A percentile compares a stretch with the other conserved stretches of the same genome.
These are phyloP conservation scores for Aphelenchoides bicaudatus DNA, from an alignment of 2,888 invertebrate species.

Conservation along the genomic window DNA sequence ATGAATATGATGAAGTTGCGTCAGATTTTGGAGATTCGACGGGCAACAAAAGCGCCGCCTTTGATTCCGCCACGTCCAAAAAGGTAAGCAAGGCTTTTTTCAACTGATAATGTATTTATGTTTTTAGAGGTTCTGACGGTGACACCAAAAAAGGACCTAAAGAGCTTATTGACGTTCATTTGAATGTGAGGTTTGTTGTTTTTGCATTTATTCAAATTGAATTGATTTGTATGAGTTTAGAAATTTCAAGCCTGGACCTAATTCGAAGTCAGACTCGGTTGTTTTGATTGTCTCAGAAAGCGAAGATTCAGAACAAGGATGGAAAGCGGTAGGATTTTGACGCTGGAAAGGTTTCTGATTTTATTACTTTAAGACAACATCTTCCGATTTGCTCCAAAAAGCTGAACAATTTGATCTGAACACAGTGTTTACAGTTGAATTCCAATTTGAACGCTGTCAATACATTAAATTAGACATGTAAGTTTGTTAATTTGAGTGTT, in stretches of 20 bases:
- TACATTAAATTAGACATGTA: slow-evolving; percentile 40
- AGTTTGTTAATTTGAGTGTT: slow-evolving; percentile 8
- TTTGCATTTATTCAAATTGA: no score
- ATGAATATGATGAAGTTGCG: slow-evolving; percentile 52
- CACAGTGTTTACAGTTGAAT: slow-evolving; percentile 40
- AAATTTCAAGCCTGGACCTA: slow-evolving; percentile 17
- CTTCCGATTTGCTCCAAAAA: slow-evolving; percentile 30
- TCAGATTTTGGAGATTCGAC: slow-evolving; percentile 47
- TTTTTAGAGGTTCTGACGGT: slow-evolving; percentile 24
- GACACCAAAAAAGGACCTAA: slow-evolving; percentile 28
- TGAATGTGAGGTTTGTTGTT: slow-evolving; percentile 20
- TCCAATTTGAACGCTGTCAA: slow-evolving; percentile 40
- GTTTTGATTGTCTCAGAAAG: slow-evolving; percentile 40
- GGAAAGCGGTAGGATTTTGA: slow-evolving; percentile 39
- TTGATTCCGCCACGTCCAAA: slow-evolving; percentile 43
- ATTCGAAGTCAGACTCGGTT: slow-evolving; percentile 23
- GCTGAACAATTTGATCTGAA: slow-evolving; percentile 28
- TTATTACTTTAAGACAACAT: slow-evolving; percentile 34
- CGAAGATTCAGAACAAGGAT: slow-evolving; percentile 38
- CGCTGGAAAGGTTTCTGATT: slow-evolving; percentile 1
- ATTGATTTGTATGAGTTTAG: slow-evolving; percentile 15
- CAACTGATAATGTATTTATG: not conserved
- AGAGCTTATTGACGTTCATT: slow-evolving; percentile 35
- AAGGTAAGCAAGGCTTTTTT: slow-evolving; percentile 22
- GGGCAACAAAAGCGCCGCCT: slow-evolving; percentile 46